Evolutionary conservation across 2,888 invertebrate genomes (phyloP).

Genomic region (Oscheius myriophilus): DNA sequence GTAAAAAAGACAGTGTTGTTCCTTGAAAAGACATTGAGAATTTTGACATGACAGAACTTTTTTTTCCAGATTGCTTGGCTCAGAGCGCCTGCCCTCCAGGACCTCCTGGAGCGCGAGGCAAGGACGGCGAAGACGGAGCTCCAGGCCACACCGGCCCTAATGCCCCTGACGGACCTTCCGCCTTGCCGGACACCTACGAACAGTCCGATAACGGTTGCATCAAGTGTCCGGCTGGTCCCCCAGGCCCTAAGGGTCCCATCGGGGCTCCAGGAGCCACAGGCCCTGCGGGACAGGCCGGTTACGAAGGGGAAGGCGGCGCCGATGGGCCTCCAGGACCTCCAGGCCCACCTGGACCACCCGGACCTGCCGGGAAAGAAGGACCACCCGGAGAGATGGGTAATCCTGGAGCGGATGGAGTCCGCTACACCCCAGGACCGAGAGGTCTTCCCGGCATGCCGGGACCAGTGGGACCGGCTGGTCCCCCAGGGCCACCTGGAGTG

Average conservation of each 20-base stretch:
- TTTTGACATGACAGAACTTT: no score
- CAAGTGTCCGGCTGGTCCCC: constrained; percentile 50
- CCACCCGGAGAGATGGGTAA: constrained; percentile 41
- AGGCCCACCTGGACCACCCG: constrained; percentile 18
- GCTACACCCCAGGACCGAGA: constrained; percentile 8
- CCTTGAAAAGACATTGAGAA: no score
- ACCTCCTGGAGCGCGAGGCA: constrained; percentile 50
- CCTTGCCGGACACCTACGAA: constrained; percentile 29
- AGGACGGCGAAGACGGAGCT: constrained; percentile 47
- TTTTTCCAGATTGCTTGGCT: constrained; percentile 27
- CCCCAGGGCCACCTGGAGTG: constrained; percentile 49
- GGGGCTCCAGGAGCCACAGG: constrained; percentile 50
- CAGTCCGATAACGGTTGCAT: constrained; percentile 43
- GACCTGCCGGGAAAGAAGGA: constrained; percentile 47
- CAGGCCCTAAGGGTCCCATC: constrained; percentile 44
- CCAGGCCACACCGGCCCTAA: constrained; percentile 8
- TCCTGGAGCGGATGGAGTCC: constrained; percentile 21
- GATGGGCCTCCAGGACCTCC: constrained; percentile 20
- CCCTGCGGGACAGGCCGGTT: constrained; percentile 34
- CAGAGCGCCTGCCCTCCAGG: constrained; percentile 51
- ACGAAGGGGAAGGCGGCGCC: constrained; percentile 12
- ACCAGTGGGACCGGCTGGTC: constrained; percentile 39
- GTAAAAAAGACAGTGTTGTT: no score
- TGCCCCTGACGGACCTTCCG: constrained; percentile 8
- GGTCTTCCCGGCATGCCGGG: constrained; percentile 50